Evolutionary conservation across 2,797 vertebrate species (phyloP).

Genomic region (Notolabrus celidotus): DNA sequence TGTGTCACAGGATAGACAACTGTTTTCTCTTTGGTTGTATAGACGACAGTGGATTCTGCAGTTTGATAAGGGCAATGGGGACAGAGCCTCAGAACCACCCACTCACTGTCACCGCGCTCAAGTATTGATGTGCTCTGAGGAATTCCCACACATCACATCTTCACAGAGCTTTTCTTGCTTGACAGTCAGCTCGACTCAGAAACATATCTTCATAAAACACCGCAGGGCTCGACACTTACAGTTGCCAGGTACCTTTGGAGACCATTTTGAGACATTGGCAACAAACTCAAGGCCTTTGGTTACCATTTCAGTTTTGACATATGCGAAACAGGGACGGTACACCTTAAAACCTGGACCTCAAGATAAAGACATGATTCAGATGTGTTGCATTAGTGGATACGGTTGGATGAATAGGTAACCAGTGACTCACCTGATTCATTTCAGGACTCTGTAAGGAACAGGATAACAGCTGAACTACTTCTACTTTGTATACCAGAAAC

Average conservation of each 20-base stretch:
- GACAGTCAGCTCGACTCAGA: conserved; percentile 33
- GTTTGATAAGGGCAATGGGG: conserved; percentile 57
- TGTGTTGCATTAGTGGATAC: no score
- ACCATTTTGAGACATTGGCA: neutral
- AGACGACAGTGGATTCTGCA: conserved; percentile 50
- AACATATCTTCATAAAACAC: conserved; percentile 30
- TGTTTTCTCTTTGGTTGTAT: conserved; percentile 54
- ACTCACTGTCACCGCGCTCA: conserved; percentile 45
- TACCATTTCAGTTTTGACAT: neutral
- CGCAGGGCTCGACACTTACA: neutral
- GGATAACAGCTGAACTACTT: no score
- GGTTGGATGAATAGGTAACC: no score
- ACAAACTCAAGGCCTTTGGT: neutral
- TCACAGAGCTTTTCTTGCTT: conserved; percentile 47
- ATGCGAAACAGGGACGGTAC: neutral
- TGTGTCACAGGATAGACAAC: conserved; percentile 35
- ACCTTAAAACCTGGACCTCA: neutral
- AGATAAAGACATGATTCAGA: neutral
- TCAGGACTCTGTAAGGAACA: no score
- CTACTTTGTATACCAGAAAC: no score
- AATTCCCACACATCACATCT: conserved; percentile 59
- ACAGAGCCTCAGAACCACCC: conserved; percentile 54
- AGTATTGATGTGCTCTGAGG: conserved; percentile 61
- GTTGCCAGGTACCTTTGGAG: neutral
- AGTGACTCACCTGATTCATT: no score